These are phyloP conservation scores for Oreochromis spilurus DNA, from an alignment of 2,113 vertebrate species.

Conservation along the genomic window DNA sequence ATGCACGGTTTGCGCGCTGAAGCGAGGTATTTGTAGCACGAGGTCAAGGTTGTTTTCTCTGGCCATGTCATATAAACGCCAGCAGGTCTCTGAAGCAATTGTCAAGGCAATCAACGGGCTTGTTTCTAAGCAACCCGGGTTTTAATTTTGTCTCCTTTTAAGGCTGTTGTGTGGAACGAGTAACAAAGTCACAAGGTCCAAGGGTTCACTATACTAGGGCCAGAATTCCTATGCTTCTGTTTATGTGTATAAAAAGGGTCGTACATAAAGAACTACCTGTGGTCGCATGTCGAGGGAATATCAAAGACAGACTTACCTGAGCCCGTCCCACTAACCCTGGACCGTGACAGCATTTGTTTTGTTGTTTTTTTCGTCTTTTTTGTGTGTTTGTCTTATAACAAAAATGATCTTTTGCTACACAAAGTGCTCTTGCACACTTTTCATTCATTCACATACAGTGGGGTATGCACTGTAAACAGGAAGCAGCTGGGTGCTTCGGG, in stretches of 20 bases:
- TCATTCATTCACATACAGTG: not conserved
- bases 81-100: constrained; percentile 15
- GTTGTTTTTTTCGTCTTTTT: not conserved
- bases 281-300: not conserved
- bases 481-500: not conserved
- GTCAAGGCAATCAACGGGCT: not conserved
- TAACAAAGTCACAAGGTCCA: not conserved
- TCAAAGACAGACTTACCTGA: fast-evolving
- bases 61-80: constrained; percentile 5
- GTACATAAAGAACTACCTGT: fast-evolving
- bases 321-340: fast-evolving
- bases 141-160: constrained; percentile 17
- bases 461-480: not conserved
- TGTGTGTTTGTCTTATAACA: not conserved
- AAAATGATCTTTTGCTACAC: not conserved
- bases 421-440: not conserved
- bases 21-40: not conserved
- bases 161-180: not conserved
- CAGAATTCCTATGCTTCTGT: not conserved
- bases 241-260: not conserved
- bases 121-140: constrained; percentile 42
- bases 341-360: not conserved
- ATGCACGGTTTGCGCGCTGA: not conserved
- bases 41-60: constrained; percentile 13
- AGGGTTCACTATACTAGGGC: not conserved